Percentiles rank a stretch among this genome's conserved stretches.
Evolutionary conservation across 2,797 vertebrate genomes (phyloP).

Genomic region (Lagorchestes hirsutus): DNA sequence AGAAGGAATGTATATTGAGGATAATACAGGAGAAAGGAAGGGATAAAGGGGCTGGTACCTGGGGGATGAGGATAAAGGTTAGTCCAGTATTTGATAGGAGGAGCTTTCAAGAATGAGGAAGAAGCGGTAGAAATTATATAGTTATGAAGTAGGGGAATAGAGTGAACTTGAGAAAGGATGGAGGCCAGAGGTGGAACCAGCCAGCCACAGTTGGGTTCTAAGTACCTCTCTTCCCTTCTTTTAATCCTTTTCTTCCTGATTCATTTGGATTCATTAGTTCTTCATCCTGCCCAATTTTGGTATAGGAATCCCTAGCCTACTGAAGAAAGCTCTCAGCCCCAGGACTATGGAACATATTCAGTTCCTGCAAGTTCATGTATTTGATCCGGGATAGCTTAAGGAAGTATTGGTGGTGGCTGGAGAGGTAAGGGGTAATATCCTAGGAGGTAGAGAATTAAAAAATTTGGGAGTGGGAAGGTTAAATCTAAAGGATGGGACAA

Average conservation of each 20-base stretch:
- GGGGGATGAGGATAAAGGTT: not conserved
- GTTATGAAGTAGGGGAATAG: not conserved
- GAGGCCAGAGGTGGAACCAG: not conserved
- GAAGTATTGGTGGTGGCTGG: not conserved
- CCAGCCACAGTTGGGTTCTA: not conserved
- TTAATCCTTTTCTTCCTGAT: not conserved
- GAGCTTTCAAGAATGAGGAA: not conserved
- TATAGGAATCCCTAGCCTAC: constrained; percentile 48
- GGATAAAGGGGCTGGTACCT: not conserved
- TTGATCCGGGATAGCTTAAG: not conserved
- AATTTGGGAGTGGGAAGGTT: not conserved
- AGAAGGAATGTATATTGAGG: not conserved
- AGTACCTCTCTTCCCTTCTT: constrained; percentile 18
- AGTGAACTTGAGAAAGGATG: not conserved
- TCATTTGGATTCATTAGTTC: constrained; percentile 67
- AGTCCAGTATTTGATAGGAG: not conserved
- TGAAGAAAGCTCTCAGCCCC: not conserved
- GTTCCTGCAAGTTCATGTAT: constrained; percentile 50
- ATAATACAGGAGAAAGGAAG: not conserved
- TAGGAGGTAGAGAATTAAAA: not conserved
- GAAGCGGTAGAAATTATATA: not conserved
- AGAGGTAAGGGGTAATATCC: not conserved
- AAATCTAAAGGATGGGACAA: not conserved
- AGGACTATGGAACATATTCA: constrained; percentile 4
- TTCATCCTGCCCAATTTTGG: constrained; percentile 75